Conservation (phyloP, 2,797 vertebrate genomes). For the Echeneis naucrates region DNA sequence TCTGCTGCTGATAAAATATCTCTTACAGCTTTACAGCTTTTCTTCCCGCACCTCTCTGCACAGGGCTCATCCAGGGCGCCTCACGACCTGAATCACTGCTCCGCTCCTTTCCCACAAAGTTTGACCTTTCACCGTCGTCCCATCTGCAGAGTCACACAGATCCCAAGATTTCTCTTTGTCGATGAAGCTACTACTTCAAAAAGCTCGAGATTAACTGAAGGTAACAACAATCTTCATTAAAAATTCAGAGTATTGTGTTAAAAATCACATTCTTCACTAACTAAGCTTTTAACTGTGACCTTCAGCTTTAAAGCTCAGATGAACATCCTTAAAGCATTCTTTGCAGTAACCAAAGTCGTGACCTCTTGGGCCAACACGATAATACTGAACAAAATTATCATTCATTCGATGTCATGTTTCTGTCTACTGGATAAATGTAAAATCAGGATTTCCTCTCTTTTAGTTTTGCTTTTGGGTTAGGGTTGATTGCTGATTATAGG, state of each 20-base stretch:
- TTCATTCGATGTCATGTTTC: background rate
- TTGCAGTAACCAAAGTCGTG: too few relatives aligned
- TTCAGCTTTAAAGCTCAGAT: too few relatives aligned
- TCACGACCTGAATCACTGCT: slow-evolving; percentile 88
- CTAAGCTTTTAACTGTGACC: too few relatives aligned
- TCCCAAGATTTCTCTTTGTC: background rate
- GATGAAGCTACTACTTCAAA: background rate
- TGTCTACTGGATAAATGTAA: too few relatives aligned
- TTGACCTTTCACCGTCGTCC: slow-evolving; percentile 82
- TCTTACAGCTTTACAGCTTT: too few relatives aligned
- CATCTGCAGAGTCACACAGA: slow-evolving; percentile 34
- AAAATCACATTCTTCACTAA: background rate
- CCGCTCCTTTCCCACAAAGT: slow-evolving; percentile 86
- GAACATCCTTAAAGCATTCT: too few relatives aligned
- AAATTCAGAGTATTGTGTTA: background rate
- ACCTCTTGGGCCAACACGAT: too few relatives aligned
- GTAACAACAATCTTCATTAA: background rate
- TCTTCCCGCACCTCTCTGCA: slow-evolving; percentile 88
- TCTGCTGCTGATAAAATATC: background rate
- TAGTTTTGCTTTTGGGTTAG: background rate
- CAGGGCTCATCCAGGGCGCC: slow-evolving; percentile 90
- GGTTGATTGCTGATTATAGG: too few relatives aligned
- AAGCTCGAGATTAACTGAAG: too few relatives aligned
- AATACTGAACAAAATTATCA: background rate
- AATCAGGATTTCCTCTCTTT: background rate